Conservation (phyloP, 2,888 invertebrate species). For the Drosophila peninsularis region DNA sequence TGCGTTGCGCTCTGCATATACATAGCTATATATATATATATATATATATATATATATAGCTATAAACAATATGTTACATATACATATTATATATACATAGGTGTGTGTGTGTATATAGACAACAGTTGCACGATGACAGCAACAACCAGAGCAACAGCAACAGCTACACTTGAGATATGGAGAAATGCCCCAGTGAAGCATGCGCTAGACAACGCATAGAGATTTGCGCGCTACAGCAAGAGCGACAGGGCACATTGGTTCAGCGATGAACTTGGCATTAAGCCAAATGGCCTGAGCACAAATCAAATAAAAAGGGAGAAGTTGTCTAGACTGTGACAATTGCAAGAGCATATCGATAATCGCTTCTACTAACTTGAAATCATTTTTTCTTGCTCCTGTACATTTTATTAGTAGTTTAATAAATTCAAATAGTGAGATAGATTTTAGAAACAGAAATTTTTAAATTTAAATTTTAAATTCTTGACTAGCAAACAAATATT, state of each 20-base stretch:
- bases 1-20: conserved; percentile 67
- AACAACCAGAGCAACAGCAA: conserved; percentile 18
- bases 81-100: conserved; percentile 18
- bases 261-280: conserved; percentile 6
- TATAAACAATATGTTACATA: conserved; percentile 20
- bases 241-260: conserved; percentile 19
- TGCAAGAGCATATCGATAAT: too few relatives aligned
- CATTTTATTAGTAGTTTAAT: too few relatives aligned
- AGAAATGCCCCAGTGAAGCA: conserved; percentile 71
- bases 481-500: too few relatives aligned
- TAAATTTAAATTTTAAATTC: too few relatives aligned
- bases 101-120: conserved; percentile 26
- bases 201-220: conserved; percentile 53
- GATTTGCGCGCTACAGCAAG: conserved; percentile 28
- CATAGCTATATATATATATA: conserved; percentile 13
- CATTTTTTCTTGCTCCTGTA: too few relatives aligned
- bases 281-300: conserved; percentile 12
- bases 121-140: conserved; percentile 54
- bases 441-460: too few relatives aligned
- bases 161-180: conserved; percentile 48
- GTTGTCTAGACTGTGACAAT: too few relatives aligned
- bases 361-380: too few relatives aligned
- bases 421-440: too few relatives aligned
- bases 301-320: too few relatives aligned
- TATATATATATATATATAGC: conserved; percentile 18